Percentiles rank a stretch among this genome's conserved stretches.
Evolutionary conservation across 2,113 vertebrate genomes (phyloP).

Genomic region (Lagenorhynchus albirostris): DNA sequence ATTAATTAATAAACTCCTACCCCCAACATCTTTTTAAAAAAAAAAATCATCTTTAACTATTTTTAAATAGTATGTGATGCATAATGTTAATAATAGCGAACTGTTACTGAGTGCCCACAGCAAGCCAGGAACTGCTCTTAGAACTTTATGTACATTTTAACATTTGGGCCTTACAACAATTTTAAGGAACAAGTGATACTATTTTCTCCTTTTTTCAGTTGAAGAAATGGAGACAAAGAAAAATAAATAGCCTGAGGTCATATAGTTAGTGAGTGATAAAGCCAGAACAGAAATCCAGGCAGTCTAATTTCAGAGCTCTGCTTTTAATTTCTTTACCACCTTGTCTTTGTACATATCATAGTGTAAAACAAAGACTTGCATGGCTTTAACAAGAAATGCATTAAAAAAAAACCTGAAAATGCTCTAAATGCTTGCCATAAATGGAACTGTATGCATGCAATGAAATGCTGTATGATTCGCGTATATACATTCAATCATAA

Average conservation of each 20-base stretch:
- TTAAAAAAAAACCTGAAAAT: background rate
- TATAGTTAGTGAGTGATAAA: background rate
- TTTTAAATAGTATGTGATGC: constrained; percentile 22
- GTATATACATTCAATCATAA: background rate
- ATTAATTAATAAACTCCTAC: too few relatives aligned
- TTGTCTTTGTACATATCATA: background rate
- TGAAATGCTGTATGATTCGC: background rate
- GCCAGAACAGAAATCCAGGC: background rate
- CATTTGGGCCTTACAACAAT: background rate
- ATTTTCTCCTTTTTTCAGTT: background rate
- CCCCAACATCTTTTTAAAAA: background rate
- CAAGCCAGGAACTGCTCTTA: background rate
- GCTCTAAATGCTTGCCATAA: background rate
- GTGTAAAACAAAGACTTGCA: constrained; percentile 17
- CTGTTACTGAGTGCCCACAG: background rate
- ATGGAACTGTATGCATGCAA: background rate
- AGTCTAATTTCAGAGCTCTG: background rate
- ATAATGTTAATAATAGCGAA: constrained; percentile 15
- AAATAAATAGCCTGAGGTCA: background rate
- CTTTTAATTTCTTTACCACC: background rate
- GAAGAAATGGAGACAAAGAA: constrained; percentile 14
- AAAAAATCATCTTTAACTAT: background rate
- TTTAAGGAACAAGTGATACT: background rate
- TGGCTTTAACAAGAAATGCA: background rate
- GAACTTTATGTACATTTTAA: constrained; percentile 14